Conservation (phyloP, 1,140 invertebrate species). For the Drosophila pseudoananassae region DNA sequence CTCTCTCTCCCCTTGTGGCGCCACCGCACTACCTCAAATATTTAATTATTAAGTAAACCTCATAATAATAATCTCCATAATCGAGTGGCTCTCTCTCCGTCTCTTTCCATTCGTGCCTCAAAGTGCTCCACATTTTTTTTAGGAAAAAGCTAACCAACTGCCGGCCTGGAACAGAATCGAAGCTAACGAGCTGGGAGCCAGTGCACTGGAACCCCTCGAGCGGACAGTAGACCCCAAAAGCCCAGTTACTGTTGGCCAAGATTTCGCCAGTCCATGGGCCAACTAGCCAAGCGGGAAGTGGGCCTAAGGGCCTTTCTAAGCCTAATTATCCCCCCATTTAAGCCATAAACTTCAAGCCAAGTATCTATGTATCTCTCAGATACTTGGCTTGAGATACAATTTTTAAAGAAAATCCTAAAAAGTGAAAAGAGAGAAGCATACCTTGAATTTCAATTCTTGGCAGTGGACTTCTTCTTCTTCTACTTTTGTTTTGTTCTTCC, state of each 20-base stretch:
- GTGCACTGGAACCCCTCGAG: slow-evolving; percentile 64
- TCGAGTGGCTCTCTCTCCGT: too few species aligned
- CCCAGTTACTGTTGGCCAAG: slow-evolving; percentile 47
- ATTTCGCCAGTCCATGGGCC: slow-evolving; percentile 31
- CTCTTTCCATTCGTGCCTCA: slow-evolving; percentile 13
- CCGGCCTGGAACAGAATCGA: slow-evolving; percentile 52
- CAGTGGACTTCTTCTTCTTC: too few species aligned
- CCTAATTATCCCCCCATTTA: not conserved
- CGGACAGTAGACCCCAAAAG: slow-evolving; percentile 26
- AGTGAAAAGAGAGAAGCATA: slow-evolving; percentile 44
- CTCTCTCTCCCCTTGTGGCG: slow-evolving; percentile 11
- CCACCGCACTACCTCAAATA: slow-evolving; percentile 1
- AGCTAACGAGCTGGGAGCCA: slow-evolving; percentile 72
- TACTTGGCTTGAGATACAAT: too few species aligned
- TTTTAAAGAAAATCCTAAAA: slow-evolving; percentile 3
- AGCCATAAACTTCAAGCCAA: too few species aligned
- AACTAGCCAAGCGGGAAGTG: slow-evolving; percentile 21
- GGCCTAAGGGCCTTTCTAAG: not conserved
- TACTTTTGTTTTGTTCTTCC: not conserved
- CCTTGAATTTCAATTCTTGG: slow-evolving; percentile 58
- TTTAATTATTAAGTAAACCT: too few species aligned
- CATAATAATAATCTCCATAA: too few species aligned
- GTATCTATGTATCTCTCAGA: too few species aligned
- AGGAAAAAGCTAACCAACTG: slow-evolving; percentile 50
- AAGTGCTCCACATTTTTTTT: slow-evolving; percentile 53